Conservation (phyloP, 2,797 vertebrate species). For the Calcarius lapponicus region DNA sequence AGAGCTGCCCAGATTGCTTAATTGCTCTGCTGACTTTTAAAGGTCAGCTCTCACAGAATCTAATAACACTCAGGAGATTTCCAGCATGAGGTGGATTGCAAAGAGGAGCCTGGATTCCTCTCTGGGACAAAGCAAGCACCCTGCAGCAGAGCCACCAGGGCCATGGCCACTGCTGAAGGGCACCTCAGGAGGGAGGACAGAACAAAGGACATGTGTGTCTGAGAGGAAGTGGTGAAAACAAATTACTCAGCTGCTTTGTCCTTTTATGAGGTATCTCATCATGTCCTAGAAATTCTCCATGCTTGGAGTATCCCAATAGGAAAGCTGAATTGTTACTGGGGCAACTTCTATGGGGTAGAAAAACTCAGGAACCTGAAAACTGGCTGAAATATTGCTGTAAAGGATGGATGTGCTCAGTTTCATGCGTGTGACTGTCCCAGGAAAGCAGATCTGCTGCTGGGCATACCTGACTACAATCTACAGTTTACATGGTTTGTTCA, state of each 20-base stretch:
- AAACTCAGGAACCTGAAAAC: neutral
- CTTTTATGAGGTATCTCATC: neutral
- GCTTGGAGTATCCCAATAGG: too few species aligned
- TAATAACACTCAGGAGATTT: neutral
- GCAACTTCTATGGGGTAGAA: neutral
- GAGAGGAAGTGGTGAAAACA: neutral
- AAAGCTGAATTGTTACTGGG: neutral
- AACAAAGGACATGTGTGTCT: neutral
- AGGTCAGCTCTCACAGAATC: slow-evolving; percentile 37
- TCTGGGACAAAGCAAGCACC: neutral
- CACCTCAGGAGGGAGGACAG: neutral
- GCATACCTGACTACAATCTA: neutral
- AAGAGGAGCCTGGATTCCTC: neutral
- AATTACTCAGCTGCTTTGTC: neutral
- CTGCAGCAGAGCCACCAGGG: neutral
- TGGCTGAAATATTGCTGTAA: neutral
- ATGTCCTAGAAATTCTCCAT: neutral
- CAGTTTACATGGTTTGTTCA: neutral
- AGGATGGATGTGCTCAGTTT: neutral
- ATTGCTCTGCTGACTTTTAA: slow-evolving; percentile 51
- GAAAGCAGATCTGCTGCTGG: neutral
- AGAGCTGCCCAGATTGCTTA: neutral
- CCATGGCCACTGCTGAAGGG: neutral
- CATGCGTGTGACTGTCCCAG: neutral
- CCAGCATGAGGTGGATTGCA: neutral